These are phyloP conservation scores for Drosophila setosimentum DNA, from an alignment of 2,888 invertebrate genomes.

Conservation along the genomic window DNA sequence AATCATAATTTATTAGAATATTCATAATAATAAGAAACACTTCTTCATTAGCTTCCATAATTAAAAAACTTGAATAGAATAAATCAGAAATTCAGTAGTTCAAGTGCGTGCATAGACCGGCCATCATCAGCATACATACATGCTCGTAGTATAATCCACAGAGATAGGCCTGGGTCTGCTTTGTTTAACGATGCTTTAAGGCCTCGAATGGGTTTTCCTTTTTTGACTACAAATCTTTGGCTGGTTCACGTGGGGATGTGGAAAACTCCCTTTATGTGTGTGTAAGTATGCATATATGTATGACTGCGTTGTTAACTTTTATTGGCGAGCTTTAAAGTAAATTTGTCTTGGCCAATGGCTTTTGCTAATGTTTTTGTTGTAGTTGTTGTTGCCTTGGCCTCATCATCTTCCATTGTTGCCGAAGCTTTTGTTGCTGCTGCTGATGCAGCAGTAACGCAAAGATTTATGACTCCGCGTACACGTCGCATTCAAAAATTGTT, in stretches of 20 bases:
- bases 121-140: conserved; percentile 11
- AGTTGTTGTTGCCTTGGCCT: conserved; percentile 53
- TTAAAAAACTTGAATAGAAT: conserved; percentile 17
- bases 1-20: neutral
- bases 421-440: conserved; percentile 34
- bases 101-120: neutral
- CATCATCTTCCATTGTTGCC: conserved; percentile 59
- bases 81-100: conserved; percentile 13
- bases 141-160: neutral
- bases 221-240: conserved; percentile 29
- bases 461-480: conserved; percentile 76
- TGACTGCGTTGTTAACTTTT: conserved; percentile 74
- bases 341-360: conserved; percentile 73
- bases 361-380: conserved; percentile 12
- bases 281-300: conserved; percentile 64
- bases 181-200: conserved; percentile 50
- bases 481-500: conserved; percentile 78
- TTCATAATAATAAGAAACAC: neutral
- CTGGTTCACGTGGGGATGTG: conserved; percentile 1
- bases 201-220: conserved; percentile 32
- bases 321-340: conserved; percentile 80
- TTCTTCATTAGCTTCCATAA: neutral
- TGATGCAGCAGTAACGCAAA: conserved; percentile 63
- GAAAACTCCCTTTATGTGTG: conserved; percentile 49
- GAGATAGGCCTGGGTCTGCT: conserved; percentile 10